Conservation (phyloP, 2,888 invertebrate genomes). For the Prosapia bicincta region DNA sequence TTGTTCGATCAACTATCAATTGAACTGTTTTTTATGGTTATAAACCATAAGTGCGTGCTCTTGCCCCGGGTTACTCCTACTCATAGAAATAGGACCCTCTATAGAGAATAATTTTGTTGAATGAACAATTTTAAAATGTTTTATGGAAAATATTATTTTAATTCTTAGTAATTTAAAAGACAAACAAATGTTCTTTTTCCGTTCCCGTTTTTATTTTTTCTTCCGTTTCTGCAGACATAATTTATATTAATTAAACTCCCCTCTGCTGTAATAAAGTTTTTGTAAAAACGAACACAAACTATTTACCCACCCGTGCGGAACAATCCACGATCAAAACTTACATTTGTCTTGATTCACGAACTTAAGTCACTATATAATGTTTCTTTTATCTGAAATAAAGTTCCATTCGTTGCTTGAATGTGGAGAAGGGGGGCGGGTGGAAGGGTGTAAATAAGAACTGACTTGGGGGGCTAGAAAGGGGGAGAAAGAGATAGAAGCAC, state of each 20-base stretch:
- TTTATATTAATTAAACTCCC: not conserved
- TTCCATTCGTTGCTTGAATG: not conserved
- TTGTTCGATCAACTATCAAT: too few relatives aligned
- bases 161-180: too few relatives aligned
- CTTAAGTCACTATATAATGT: not conserved
- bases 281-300: not conserved
- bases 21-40: too few relatives aligned
- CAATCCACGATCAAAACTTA: not conserved
- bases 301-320: not conserved
- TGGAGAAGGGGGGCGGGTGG: not conserved
- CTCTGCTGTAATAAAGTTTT: not conserved
- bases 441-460: not conserved
- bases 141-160: too few relatives aligned
- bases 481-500: not conserved
- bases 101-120: too few relatives aligned
- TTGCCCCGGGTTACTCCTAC: too few relatives aligned
- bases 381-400: not conserved
- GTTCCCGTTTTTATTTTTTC: not conserved
- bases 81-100: too few relatives aligned
- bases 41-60: too few relatives aligned
- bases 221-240: not conserved
- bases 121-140: too few relatives aligned
- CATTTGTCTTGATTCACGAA: not conserved
- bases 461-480: not conserved
- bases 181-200: not conserved